A percentile compares a stretch with the other conserved stretches of the same genome.
Evolutionary conservation across 2,797 vertebrate genomes (phyloP).

Genomic region (Muscicapa striata): DNA sequence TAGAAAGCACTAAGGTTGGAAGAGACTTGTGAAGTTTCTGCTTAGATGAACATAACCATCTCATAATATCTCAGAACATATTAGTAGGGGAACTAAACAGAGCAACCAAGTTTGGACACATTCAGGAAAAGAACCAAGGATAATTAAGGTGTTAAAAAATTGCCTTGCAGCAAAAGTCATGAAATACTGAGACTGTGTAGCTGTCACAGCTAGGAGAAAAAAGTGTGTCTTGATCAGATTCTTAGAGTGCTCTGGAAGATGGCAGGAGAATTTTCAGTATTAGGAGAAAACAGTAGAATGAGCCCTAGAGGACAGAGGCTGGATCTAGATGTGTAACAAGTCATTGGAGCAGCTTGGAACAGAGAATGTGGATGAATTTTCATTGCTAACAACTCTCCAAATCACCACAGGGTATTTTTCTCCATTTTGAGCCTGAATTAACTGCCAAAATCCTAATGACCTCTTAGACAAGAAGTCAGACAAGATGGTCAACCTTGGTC

Average conservation of each 20-base stretch:
- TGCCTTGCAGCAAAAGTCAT: background rate
- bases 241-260: background rate
- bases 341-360: background rate
- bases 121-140: background rate
- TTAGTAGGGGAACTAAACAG: background rate
- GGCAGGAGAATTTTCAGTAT: background rate
- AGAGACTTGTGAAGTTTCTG: background rate
- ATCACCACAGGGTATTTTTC: constrained; percentile 5
- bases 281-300: background rate
- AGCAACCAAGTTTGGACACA: background rate
- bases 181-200: background rate
- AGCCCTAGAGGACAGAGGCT: background rate
- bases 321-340: background rate
- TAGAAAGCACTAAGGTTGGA: background rate
- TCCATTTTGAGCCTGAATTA: background rate
- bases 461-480: constrained; percentile 54
- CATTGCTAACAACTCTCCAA: background rate
- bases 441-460: constrained; percentile 16
- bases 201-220: background rate
- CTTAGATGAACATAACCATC: background rate
- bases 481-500: background rate
- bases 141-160: background rate
- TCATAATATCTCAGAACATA: background rate
- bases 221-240: background rate
- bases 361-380: background rate